Evolutionary conservation across 2,888 invertebrate species (phyloP).

Genomic region (Ernsta delagoae): DNA sequence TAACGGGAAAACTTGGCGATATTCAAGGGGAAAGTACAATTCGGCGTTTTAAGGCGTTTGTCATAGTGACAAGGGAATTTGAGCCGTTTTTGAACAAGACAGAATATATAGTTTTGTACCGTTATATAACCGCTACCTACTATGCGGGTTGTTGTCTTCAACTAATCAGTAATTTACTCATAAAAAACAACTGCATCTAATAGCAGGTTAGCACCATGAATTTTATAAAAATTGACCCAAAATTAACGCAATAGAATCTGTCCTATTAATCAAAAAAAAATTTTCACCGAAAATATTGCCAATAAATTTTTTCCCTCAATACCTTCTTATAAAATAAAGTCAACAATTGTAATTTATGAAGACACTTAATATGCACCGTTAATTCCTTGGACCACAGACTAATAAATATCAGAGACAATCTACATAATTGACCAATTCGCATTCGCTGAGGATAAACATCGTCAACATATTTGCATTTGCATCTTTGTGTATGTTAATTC

Average conservation of each 20-base stretch:
- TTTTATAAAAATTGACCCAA: no score
- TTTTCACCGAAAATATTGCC: no score
- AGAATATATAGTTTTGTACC: neutral
- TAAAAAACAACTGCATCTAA: no score
- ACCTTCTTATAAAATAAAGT: neutral
- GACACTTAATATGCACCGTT: constrained; percentile 1
- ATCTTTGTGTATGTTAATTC: constrained; percentile 29
- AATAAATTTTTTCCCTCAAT: no score
- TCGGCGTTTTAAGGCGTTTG: neutral
- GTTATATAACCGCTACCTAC: no score
- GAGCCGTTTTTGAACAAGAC: neutral
- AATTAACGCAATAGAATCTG: no score
- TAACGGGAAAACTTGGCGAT: constrained; percentile 29
- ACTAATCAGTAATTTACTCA: no score
- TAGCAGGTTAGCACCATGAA: no score
- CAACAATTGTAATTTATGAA: neutral
- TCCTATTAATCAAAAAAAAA: no score
- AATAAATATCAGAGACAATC: constrained; percentile 32
- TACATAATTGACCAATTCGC: constrained; percentile 37
- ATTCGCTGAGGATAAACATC: constrained; percentile 32
- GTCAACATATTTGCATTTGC: constrained; percentile 26
- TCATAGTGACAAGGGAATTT: no score
- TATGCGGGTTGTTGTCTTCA: no score
- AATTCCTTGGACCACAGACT: constrained; percentile 27
- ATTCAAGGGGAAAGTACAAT: constrained; percentile 28